phyloP scores from a whole-genome alignment of 2,113 vertebrate species.

The Macheiramphus alcinus region DNA sequence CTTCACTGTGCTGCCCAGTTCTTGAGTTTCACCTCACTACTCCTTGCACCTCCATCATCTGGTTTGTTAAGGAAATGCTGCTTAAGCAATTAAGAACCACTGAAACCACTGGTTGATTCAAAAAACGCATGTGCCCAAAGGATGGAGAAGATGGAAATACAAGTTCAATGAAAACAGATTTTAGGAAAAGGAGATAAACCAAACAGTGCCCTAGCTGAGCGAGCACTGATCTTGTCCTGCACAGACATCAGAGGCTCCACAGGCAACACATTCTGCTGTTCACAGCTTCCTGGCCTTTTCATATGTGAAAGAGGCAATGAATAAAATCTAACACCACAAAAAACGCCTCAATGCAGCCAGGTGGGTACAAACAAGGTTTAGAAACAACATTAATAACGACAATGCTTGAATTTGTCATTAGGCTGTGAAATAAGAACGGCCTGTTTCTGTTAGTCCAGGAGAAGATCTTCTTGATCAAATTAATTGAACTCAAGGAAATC shows the following conservation, averaged over 20 bases:
- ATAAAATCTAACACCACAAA: neutral
- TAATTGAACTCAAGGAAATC: neutral
- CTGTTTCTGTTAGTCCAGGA: neutral
- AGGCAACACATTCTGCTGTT: neutral
- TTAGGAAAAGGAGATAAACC: neutral
- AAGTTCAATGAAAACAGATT: neutral
- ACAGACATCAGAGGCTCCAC: neutral
- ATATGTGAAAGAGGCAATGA: neutral
- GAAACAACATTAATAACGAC: neutral
- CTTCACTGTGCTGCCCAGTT: neutral
- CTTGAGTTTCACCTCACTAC: neutral
- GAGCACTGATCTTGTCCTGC: neutral
- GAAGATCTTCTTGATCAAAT: neutral
- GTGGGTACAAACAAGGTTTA: neutral
- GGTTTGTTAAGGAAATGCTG: neutral
- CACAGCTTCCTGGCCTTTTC: neutral
- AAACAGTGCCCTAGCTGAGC: neutral
- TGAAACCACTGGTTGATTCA: neutral
- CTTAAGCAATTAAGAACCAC: neutral
- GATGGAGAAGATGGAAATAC: neutral
- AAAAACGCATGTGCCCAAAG: neutral
- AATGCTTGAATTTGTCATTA: neutral
- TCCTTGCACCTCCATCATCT: neutral
- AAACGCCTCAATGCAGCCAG: neutral
- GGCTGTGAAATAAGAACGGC: neutral